Base-by-base conservation (phyloP, 2,888 invertebrate species). In the Augochlorella aurata region DNA sequence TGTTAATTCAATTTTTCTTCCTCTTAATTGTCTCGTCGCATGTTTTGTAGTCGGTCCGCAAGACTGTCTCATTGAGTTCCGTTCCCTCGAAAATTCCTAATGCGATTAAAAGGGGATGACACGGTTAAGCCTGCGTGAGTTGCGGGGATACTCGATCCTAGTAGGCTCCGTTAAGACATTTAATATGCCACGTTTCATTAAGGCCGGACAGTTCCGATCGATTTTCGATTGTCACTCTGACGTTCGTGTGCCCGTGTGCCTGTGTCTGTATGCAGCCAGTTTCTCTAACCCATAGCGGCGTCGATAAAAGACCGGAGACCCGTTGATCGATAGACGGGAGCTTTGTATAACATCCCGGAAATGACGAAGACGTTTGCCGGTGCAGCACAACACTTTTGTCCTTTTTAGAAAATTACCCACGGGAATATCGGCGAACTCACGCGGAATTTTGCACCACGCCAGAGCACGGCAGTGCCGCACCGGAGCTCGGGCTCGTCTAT, bases 171-270 rank as follows among this genome's bases (percentile, higher is more conserved):
- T 44, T 71, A 79, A 81, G 63, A 75, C 79, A 52, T 67, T 63
- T 81, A 80, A 82, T 81, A 81, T 66, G 52, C 45, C 77, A 66
- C 52, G 77, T 81, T 77, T 81, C 82, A 77, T 80, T 82, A 82
- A 81, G 52, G 50, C 29, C 52, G 58, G 47, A 54, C 65, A 50
- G 44, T 52, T 72, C 3, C 61, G 66, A 77, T 83, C 82, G 82
- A 83, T 83, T 77, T 70, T 81, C 81, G 74, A 70, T 77, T 70
- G 58, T 14, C 45, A 52, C 66, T 24, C 16, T 45, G 49, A 38
- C 18, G 10, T 24, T 21, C 21, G 21, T 21, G n/a, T 63, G 69
- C 58, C 14, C 45, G 45, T n/a, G 50, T 66, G 58, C 52, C 44
- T 65, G n/a, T 63, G 47, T 49, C 47, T 61, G 21, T 61, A 61